Conservation (phyloP, 2,113 vertebrate genomes). For the Poeciliopsis retropinna region DNA sequence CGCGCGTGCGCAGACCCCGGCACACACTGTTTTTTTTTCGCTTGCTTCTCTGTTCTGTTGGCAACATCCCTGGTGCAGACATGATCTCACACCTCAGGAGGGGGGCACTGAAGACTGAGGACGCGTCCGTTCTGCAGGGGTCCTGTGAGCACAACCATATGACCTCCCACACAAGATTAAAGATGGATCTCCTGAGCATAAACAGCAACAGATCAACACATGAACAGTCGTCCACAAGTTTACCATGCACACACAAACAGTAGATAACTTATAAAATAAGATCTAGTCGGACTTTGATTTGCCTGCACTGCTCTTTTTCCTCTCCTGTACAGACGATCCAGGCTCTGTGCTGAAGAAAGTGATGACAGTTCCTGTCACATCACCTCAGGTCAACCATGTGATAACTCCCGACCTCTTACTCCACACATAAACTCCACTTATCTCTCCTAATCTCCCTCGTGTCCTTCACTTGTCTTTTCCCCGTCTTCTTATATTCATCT, state of each 20-base stretch:
- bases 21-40: constrained; percentile 15
- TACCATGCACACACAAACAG: constrained; percentile 6
- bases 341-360: constrained; percentile 18
- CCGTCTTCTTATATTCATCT: neutral
- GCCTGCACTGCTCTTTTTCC: neutral
- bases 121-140: constrained; percentile 62
- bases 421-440: constrained; percentile 24
- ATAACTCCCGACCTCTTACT: constrained; percentile 49
- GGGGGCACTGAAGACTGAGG: constrained; percentile 60
- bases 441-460: constrained; percentile 10
- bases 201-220: constrained; percentile 21
- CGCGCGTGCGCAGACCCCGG: neutral
- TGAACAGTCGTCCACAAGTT: constrained; percentile 8
- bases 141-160: constrained; percentile 73
- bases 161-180: constrained; percentile 44
- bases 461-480: neutral
- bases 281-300: constrained; percentile 25
- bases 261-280: constrained; percentile 18
- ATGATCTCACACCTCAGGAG: constrained; percentile 70
- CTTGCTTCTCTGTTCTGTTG: constrained; percentile 45
- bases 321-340: neutral
- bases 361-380: constrained; percentile 45
- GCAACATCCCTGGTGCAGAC: constrained; percentile 59
- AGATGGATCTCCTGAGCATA: constrained; percentile 20
- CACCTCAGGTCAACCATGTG: constrained; percentile 28